Percentiles rank a stretch among this genome's conserved stretches.
Conservation (phyloP, 2,113 vertebrate genomes). For the Chloropsis hardwickii region DNA sequence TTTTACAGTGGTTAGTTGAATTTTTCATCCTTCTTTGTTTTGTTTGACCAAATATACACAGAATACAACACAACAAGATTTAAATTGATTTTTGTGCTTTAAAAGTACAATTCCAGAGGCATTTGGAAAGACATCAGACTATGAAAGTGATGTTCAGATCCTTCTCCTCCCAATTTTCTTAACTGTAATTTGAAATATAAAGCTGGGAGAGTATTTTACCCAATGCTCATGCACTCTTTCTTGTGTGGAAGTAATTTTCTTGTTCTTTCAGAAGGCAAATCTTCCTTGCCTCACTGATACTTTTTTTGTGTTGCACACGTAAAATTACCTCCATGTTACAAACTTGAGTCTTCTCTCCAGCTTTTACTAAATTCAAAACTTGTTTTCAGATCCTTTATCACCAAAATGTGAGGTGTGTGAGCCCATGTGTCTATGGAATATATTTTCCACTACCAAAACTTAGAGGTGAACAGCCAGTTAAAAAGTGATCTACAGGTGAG, state of each 20-base stretch:
- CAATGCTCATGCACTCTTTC: background rate
- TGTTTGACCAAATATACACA: background rate
- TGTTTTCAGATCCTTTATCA: background rate
- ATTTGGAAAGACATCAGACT: background rate
- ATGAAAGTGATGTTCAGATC: background rate
- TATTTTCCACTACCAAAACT: background rate
- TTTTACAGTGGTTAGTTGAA: background rate
- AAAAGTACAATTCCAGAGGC: background rate
- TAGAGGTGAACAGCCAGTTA: background rate
- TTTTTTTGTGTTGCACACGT: background rate
- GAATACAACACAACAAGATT: background rate
- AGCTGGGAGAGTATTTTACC: background rate
- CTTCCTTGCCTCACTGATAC: background rate
- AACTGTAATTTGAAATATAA: background rate
- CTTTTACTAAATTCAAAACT: background rate
- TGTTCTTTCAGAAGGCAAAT: background rate
- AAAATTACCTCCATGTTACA: background rate
- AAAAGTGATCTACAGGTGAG: background rate
- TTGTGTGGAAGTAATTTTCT: background rate
- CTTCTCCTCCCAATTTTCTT: background rate
- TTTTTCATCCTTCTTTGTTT: background rate
- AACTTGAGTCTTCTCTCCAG: background rate
- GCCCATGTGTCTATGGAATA: background rate
- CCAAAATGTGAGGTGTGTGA: background rate
- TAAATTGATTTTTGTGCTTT: background rate